These are phyloP conservation scores for Umimayanthus chanpuru DNA, from an alignment of 92 coral and sea anemone genomes.

Conservation along the genomic window DNA sequence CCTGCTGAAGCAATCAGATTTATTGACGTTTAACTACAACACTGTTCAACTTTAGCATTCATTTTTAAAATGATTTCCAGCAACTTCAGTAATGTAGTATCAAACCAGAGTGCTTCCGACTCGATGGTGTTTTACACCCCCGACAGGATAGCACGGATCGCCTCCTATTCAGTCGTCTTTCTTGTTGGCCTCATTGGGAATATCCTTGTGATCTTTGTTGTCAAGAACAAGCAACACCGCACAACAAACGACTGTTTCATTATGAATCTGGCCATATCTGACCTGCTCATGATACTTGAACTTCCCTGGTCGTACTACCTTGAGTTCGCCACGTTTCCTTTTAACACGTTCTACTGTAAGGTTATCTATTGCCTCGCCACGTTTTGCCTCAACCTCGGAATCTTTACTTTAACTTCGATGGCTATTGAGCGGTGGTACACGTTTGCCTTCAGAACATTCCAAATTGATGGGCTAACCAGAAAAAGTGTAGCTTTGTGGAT, in stretches of 20 bases:
- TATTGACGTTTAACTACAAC: not conserved
- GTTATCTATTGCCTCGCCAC: not conserved
- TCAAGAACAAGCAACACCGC: constrained; percentile 25
- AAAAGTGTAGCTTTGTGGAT: constrained; percentile 9
- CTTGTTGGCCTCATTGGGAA: constrained; percentile 30
- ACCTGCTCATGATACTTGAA: not conserved
- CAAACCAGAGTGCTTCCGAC: not conserved
- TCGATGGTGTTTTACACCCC: not conserved
- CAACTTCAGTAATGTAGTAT: not conserved
- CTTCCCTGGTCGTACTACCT: constrained; percentile 29
- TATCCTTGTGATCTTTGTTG: constrained; percentile 15
- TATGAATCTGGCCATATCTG: constrained; percentile 24
- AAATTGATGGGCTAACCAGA: constrained; percentile 13
- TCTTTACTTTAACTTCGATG: constrained; percentile 34
- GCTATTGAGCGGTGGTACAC: constrained; percentile 37
- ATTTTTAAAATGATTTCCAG: constrained; percentile 10
- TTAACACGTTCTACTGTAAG: constrained; percentile 10
- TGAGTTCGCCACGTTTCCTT: constrained; percentile 17
- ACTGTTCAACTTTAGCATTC: not conserved
- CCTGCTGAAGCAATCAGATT: not conserved
- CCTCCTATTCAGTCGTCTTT: not conserved
- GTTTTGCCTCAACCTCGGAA: constrained; percentile 21
- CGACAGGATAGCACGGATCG: constrained; percentile 31
- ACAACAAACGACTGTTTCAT: constrained; percentile 40
- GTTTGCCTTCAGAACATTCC: constrained; percentile 7